Evolutionary conservation across 1,140 invertebrate species (phyloP).

Genomic region (Hyles vespertilio): DNA sequence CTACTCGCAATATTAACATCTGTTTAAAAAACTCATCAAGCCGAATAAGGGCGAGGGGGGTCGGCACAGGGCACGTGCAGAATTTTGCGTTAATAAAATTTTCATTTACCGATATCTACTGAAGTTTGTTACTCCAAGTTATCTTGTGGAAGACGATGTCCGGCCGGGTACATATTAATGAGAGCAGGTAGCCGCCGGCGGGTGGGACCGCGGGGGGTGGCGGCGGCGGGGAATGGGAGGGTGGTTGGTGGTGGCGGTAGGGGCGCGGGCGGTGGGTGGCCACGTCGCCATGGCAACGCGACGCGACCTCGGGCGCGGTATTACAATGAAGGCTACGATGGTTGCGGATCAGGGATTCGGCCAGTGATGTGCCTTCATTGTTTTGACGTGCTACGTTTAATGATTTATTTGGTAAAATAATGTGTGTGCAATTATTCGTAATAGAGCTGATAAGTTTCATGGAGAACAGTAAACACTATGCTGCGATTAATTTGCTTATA

Average conservation of each 20-base stretch:
- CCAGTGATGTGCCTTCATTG: conserved; percentile 5
- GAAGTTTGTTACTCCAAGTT: conserved; percentile 26
- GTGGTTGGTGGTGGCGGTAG: conserved; percentile 18
- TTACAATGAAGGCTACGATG: conserved; percentile 56
- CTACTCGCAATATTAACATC: too few relatives aligned
- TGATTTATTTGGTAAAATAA: too few relatives aligned
- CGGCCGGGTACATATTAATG: conserved; percentile 68
- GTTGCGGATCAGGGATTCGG: conserved; percentile 38
- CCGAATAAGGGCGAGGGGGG: too few relatives aligned
- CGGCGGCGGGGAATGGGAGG: conserved; percentile 1
- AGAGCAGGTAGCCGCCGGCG: conserved; percentile 47
- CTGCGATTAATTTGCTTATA: too few relatives aligned
- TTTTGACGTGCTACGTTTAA: too few relatives aligned
- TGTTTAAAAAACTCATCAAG: too few relatives aligned
- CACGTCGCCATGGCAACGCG: conserved; percentile 55
- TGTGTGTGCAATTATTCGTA: too few relatives aligned
- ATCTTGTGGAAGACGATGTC: conserved; percentile 48
- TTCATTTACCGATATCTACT: conserved; percentile 52
- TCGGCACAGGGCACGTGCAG: too few relatives aligned
- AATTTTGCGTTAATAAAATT: conserved; percentile 46
- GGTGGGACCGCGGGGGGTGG: conserved; percentile 4
- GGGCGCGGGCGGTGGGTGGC: conserved; percentile 12
- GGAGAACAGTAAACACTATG: too few relatives aligned
- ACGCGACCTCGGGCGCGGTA: conserved; percentile 60
- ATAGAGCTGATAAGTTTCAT: too few relatives aligned